phyloP scores from a whole-genome alignment of 2,113 vertebrate genomes.

The Centrocercus urophasianus region DNA sequence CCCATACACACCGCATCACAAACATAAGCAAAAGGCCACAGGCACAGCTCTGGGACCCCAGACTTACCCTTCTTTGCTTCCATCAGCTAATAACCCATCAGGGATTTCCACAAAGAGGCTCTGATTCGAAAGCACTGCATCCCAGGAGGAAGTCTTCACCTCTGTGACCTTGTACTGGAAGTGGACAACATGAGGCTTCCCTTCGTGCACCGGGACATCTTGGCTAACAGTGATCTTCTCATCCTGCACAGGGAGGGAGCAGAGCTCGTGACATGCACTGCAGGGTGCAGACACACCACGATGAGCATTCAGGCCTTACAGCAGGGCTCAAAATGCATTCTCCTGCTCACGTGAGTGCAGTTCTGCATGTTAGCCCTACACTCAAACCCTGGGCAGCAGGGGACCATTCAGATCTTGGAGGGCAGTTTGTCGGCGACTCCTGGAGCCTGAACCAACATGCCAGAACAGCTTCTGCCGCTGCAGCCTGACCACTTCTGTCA shows the following conservation, averaged over 20 bases:
- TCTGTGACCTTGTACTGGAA: conserved; percentile 95
- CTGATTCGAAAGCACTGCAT: conserved; percentile 88
- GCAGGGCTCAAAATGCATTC: not conserved
- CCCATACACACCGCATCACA: not conserved
- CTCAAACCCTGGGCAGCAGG: not conserved
- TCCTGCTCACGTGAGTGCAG: not conserved
- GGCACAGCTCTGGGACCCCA: not conserved
- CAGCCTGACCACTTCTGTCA: not conserved
- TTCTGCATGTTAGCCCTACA: not conserved
- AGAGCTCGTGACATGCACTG: not conserved
- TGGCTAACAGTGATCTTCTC: conserved; percentile 94
- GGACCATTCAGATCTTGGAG: not conserved
- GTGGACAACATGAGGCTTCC: conserved; percentile 85
- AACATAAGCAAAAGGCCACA: fast-evolving
- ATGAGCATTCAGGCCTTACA: not conserved
- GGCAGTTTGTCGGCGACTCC: not conserved
- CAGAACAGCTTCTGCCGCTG: not conserved
- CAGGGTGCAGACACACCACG: not conserved
- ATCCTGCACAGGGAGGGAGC: conserved; percentile 75
- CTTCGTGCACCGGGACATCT: conserved; percentile 84
- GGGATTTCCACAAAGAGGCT: conserved; percentile 96
- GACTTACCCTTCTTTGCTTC: conserved; percentile 96
- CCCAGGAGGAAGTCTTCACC: conserved; percentile 90
- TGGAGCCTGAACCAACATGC: not conserved
- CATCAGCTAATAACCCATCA: conserved; percentile 88